Percentiles rank a stretch among this genome's conserved stretches.
These are phyloP conservation scores for Melanitta fusca DNA, from an alignment of 2,797 vertebrate genomes.

Conservation along the genomic window DNA sequence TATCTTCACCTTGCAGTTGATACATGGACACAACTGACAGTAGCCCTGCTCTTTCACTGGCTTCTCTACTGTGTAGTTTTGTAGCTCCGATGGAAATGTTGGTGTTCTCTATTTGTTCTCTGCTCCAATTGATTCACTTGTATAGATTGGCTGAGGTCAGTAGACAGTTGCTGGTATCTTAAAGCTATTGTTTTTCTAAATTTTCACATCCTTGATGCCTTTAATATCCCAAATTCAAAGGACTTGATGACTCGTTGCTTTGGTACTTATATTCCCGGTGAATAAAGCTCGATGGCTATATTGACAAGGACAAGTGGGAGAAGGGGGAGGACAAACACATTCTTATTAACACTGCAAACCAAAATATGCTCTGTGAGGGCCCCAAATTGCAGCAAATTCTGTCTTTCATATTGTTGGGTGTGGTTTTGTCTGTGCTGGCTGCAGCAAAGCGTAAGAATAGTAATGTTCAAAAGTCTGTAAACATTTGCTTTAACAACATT, in stretches of 20 bases:
- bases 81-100: not conserved
- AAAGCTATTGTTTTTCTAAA: not conserved
- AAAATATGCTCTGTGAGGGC: not conserved
- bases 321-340: not conserved
- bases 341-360: not conserved
- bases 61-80: not conserved
- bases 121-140: not conserved
- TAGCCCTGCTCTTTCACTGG: not conserved
- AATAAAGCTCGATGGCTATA: not conserved
- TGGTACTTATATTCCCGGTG: not conserved
- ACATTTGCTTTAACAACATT: not conserved
- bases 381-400: not conserved
- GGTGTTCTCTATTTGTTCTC: not conserved
- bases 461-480: not conserved
- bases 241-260: not conserved
- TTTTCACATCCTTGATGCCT: not conserved
- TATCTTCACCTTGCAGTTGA: not conserved
- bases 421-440: not conserved
- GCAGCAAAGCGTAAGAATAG: not conserved
- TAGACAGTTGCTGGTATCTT: not conserved
- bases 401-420: accelerated
- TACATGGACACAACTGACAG: not conserved
- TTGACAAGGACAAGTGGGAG: not conserved
- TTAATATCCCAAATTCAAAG: not conserved
- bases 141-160: not conserved